Base-by-base conservation (phyloP, 1,140 invertebrate species). In the Hylaeus anthracinus region DNA sequence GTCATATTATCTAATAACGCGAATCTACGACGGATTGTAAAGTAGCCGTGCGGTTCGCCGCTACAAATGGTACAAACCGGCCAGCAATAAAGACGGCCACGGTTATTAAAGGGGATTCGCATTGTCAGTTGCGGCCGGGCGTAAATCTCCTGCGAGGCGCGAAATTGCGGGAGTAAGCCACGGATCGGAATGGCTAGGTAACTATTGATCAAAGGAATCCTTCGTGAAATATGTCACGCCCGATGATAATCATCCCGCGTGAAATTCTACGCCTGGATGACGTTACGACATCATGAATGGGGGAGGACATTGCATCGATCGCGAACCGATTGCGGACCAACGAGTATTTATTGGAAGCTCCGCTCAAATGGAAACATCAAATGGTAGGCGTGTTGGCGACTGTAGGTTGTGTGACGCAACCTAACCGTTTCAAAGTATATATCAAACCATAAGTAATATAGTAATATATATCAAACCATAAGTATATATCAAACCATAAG, bases 21-120 rank as follows among this genome's bases (percentile, higher is more conserved):
- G 81, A 83, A 86, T 86, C 81, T 80, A 86, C 76, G 85, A 58
- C 67, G 55, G 67, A 83, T 83, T 79, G 84, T 79, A 69, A 86
- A 83, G 84, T 86, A 79, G 61, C 43, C 71, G 72, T 37, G 55
- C 71, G 72, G 79, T 82, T 86, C 80, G 79, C 9, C 63, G 84
- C 67, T 83, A 83, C 80, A 79, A 86, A 83, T 76, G 67, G 63
- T 66, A 63, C 80, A 82, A 86, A 74, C 81, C 64, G 51, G 12
- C 51, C 48, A 55, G 77, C 72, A 60, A 73, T 86, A 83, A 86
- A 80, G 80, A 86, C 77, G 70, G 26, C 39, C 65, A 14, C 63
- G 85, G 77, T 87, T 86, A 86, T 87, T 87, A 87, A 87, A 81
- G 81, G 72, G 84, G 81, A 87, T 87, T 72, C 64, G 55, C 76